These are phyloP conservation scores for Natator depressus DNA, from an alignment of 2,113 vertebrate genomes.

Conservation along the genomic window DNA sequence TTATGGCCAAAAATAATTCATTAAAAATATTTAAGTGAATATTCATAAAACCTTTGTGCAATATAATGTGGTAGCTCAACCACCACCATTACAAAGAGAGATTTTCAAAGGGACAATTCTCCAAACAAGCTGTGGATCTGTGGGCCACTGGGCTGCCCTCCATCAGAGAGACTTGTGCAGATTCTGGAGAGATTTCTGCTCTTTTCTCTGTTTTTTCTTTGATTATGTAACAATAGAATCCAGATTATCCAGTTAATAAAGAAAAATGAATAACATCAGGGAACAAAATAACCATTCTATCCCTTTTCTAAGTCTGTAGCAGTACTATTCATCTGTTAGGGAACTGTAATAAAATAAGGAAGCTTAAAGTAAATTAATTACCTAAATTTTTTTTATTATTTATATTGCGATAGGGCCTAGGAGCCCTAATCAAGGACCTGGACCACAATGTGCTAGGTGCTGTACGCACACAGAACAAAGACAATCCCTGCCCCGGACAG, in stretches of 20 bases:
- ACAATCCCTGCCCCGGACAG: neutral
- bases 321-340: neutral
- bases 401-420: neutral
- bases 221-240: neutral
- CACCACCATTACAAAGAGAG: neutral
- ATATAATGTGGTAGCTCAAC: neutral
- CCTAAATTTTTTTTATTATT: neutral
- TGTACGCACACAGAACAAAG: neutral
- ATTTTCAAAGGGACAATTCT: neutral
- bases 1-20: neutral
- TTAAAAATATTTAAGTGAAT: neutral
- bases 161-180: neutral
- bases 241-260: neutral
- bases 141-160: neutral
- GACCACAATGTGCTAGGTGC: neutral
- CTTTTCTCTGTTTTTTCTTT: neutral
- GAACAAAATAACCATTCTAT: neutral
- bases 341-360: neutral
- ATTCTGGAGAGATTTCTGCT: neutral
- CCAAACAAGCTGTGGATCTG: neutral
- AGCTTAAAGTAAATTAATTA: neutral
- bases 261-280: neutral
- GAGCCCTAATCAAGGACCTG: neutral
- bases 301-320: neutral
- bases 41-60: neutral